Base-by-base conservation (phyloP, 2,888 invertebrate genomes). In the Parnassius glacialis region DNA sequence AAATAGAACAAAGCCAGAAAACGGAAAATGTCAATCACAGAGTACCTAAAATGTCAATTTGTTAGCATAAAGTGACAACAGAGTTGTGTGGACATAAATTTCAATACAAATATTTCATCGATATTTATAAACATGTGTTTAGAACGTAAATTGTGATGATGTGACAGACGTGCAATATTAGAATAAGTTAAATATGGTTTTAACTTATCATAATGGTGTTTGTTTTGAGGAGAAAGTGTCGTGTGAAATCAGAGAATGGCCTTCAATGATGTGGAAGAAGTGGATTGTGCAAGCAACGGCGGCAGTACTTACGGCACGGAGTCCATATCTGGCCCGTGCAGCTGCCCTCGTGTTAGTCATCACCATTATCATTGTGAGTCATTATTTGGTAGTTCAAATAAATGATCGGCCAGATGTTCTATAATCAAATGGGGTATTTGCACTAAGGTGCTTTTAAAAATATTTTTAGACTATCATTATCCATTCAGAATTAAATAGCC, bases 191-290 rank as follows among this genome's bases (percentile, higher is more conserved):
- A 80, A 71, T 74, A 87, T 86, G 85, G 69, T 74, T 62, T 69
- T 74, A 64, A 76, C 70, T 67, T 70, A 69, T 65, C 67, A 72
- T 73, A 74, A 73, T 70, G 71, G 75, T 74, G 75, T 75, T 74
- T 71, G 74, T 76, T 78, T 75, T 71, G 76, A 85, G 85, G 90
- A 90, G 90, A 90, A 90, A 90, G 90, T 90, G 85, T 87, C 86
- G 81, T 79, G 79, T 87, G 88, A 89, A 87, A 87, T 87, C 85
- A 74, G 74, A 82, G 84, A 84, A 82, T 88, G 76, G 84, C 87
- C 88, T 89, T 87, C 89, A 62, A 57, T 62, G 58, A 90, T 89
- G 90, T 90, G 90, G 90, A 90, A 87, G 89, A 89, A 87, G 88
- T 84, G 86, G 86, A 86, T 90, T 90, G 90, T 87, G 90, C 90